Conservation (phyloP, 1,140 invertebrate genomes). For the Branchinecta lynchi region DNA sequence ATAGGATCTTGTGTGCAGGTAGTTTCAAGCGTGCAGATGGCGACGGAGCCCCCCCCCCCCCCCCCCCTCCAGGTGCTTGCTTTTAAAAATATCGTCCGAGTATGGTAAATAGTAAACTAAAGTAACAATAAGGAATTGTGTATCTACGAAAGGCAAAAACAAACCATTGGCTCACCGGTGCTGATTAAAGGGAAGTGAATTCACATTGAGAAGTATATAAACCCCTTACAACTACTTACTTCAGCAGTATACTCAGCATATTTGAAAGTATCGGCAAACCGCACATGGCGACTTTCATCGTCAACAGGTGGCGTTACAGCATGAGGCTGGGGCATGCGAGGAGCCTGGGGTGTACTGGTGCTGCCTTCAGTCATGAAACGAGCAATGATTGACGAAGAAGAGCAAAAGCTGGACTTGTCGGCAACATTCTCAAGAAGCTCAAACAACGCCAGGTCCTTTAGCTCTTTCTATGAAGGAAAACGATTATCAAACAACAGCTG, state of each 20-base stretch:
- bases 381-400: background rate
- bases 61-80: no score
- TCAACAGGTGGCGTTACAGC: background rate
- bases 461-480: background rate
- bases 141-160: no score
- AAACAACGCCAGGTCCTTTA: background rate
- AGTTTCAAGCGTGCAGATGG: no score
- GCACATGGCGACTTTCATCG: background rate
- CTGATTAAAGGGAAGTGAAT: no score
- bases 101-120: no score
- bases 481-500: background rate
- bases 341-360: background rate
- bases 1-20: no score
- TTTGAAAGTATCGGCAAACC: background rate
- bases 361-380: background rate
- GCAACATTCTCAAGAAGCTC: conserved; percentile 5
- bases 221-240: background rate
- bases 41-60: no score
- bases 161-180: no score
- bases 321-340: background rate
- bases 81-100: no score
- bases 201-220: no score
- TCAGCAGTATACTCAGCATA: conserved; percentile 3
- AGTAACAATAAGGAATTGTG: no score
- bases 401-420: background rate